Evolutionary conservation across 2,113 vertebrate genomes (phyloP).

Genomic region (Pseudorasbora parva): DNA sequence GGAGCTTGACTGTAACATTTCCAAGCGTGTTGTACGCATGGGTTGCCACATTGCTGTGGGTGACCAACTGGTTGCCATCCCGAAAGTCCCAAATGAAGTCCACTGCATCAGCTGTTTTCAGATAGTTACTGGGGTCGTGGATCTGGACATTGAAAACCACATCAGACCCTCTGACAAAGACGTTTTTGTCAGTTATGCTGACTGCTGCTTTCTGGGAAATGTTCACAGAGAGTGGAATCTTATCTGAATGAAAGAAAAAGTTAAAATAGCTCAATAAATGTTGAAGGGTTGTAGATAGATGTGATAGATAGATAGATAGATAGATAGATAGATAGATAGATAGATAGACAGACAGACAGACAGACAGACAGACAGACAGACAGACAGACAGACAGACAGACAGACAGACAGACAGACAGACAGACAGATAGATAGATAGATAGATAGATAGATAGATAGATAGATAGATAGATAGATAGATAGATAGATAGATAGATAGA

Average conservation of each 20-base stretch:
- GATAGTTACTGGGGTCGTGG: slow-evolving; percentile 90
- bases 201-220: slow-evolving; percentile 86
- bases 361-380: too few species aligned
- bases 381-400: too few species aligned
- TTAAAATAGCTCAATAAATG: too few species aligned
- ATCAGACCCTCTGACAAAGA: slow-evolving; percentile 85
- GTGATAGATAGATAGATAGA: too few species aligned
- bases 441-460: too few species aligned
- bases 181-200: slow-evolving; percentile 82
- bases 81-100: slow-evolving; percentile 90
- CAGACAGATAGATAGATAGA: too few species aligned
- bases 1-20: slow-evolving; percentile 82
- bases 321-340: too few species aligned
- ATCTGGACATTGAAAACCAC: slow-evolving; percentile 82
- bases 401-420: too few species aligned
- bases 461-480: too few species aligned
- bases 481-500: too few species aligned
- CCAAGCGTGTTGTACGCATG: slow-evolving; percentile 84
- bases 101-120: slow-evolving; percentile 80
- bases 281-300: too few species aligned
- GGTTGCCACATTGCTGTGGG: slow-evolving; percentile 74
- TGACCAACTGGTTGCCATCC: slow-evolving; percentile 87
- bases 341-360: too few species aligned
- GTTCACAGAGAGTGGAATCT: slow-evolving; percentile 85
- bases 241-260: slow-evolving; percentile 74